Conservation (phyloP, 2,113 vertebrate species). For the Leptodactylus fuscus region DNA sequence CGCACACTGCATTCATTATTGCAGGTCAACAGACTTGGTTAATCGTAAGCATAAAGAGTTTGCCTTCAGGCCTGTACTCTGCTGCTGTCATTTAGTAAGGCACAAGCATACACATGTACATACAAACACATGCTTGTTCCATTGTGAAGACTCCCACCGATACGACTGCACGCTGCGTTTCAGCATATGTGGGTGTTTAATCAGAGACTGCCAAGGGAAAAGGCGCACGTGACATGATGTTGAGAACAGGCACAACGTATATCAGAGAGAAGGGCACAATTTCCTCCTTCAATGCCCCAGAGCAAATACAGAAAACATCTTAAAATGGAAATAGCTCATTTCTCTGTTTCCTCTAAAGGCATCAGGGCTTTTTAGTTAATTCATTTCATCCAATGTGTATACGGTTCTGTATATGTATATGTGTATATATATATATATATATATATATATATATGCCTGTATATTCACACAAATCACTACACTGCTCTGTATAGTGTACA, state of each 20-base stretch:
- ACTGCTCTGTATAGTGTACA: neutral
- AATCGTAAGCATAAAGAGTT: neutral
- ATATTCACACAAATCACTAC: neutral
- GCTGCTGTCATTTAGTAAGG: neutral
- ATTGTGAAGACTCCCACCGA: constrained; percentile 15
- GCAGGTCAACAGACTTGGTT: neutral
- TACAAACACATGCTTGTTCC: neutral
- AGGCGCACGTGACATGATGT: neutral
- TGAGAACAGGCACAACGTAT: constrained; percentile 7
- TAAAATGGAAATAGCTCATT: constrained; percentile 1
- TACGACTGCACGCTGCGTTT: neutral
- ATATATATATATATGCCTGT: neutral
- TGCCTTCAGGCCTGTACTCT: constrained; percentile 5
- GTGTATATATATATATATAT: neutral
- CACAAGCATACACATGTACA: too few relatives aligned
- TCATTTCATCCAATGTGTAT: too few relatives aligned
- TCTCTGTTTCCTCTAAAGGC: too few relatives aligned
- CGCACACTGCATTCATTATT: neutral
- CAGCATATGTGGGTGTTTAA: constrained; percentile 44
- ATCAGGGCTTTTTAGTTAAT: too few relatives aligned
- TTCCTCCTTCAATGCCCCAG: neutral
- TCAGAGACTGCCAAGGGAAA: constrained; percentile 37
- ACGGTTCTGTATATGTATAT: too few relatives aligned
- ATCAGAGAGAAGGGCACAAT: neutral
- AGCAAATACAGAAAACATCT: constrained; percentile 23